phyloP scores from a whole-genome alignment of 1,140 invertebrate genomes.

The Bombus pascuorum region DNA sequence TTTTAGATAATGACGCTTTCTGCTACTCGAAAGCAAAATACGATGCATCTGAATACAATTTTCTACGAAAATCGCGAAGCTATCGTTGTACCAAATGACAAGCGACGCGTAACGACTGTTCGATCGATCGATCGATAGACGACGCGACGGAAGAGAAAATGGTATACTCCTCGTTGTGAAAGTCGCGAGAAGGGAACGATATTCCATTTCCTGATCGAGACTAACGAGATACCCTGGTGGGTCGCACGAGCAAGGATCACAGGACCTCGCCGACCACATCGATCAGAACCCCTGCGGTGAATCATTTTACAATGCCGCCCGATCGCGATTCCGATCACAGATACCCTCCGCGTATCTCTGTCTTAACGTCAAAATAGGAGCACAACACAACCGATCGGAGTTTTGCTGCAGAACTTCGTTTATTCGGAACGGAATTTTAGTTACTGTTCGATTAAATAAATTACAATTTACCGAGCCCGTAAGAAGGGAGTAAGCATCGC shows the following conservation, averaged over 20 bases:
- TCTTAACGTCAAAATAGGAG: slow-evolving; percentile 47
- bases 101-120: slow-evolving; percentile 17
- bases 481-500: no score
- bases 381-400: background rate
- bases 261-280: slow-evolving; percentile 51
- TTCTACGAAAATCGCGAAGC: background rate
- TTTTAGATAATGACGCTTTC: background rate
- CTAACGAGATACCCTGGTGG: slow-evolving; percentile 69
- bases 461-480: no score
- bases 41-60: background rate
- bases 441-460: background rate
- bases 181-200: slow-evolving; percentile 35
- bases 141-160: background rate
- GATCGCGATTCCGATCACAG: slow-evolving; percentile 61
- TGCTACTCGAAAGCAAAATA: no score
- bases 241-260: slow-evolving; percentile 66
- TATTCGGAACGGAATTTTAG: background rate
- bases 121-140: slow-evolving; percentile 8
- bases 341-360: slow-evolving; percentile 20
- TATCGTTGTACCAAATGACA: slow-evolving; percentile 1
- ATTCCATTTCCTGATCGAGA: slow-evolving; percentile 67
- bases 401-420: background rate
- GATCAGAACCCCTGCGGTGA: slow-evolving; percentile 66
- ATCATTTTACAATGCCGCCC: slow-evolving; percentile 68
- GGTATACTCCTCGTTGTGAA: background rate